These are phyloP conservation scores for Apaloderma vittatum DNA, from an alignment of 2,113 vertebrate species.

Conservation along the genomic window DNA sequence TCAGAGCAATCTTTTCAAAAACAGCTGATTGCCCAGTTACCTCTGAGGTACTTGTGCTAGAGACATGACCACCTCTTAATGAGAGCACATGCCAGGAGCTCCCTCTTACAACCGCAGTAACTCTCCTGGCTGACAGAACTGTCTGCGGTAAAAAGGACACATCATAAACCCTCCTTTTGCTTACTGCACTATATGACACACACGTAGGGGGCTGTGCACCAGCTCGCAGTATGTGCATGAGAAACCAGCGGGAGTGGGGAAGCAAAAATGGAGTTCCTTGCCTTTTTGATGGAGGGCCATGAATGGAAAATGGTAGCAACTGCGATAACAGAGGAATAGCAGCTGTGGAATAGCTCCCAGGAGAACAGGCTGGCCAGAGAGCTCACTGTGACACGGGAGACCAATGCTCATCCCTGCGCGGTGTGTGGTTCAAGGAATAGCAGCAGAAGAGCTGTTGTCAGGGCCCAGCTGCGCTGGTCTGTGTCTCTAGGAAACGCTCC, in stretches of 20 bases:
- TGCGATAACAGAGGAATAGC: neutral
- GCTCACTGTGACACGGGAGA: neutral
- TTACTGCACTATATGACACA: neutral
- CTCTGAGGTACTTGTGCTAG: neutral
- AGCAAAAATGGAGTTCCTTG: neutral
- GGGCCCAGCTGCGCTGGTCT: fast-evolving
- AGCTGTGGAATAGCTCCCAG: neutral
- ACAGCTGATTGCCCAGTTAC: neutral
- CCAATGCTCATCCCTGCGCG: fast-evolving
- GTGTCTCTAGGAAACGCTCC: neutral
- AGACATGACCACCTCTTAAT: neutral
- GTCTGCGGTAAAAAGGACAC: neutral
- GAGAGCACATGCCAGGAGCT: neutral
- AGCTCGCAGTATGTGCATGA: neutral
- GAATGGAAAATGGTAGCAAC: neutral
- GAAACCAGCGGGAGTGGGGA: neutral
- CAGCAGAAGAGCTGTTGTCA: neutral
- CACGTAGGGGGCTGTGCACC: neutral
- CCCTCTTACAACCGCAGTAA: fast-evolving
- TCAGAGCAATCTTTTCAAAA: neutral
- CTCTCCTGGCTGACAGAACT: neutral
- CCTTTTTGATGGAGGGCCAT: neutral
- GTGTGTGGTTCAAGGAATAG: neutral
- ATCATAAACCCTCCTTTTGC: fast-evolving
- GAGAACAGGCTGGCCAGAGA: neutral